These are phyloP conservation scores for Zygaena filipendulae DNA, from an alignment of 2,888 invertebrate genomes.

Conservation along the genomic window DNA sequence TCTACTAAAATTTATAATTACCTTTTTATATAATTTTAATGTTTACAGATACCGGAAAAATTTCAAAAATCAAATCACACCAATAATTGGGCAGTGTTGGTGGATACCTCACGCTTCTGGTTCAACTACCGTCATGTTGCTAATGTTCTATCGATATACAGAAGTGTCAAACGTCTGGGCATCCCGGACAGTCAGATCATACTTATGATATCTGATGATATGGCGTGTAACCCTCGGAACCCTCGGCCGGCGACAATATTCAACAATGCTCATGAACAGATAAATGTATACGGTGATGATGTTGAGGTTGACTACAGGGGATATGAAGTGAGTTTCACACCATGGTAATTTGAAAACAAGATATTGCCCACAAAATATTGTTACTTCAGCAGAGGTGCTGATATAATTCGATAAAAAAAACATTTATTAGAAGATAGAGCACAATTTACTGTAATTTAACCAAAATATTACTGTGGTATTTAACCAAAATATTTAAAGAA, in stretches of 20 bases:
- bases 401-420: too few relatives aligned
- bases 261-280: conserved; percentile 97
- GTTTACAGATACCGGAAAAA: conserved; percentile 57
- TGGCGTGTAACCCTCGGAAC: conserved; percentile 99
- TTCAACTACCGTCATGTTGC: conserved; percentile 99
- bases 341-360: too few relatives aligned
- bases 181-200: conserved; percentile 99
- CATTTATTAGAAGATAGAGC: too few relatives aligned
- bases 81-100: conserved; percentile 99
- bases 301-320: conserved; percentile 99
- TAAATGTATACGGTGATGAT: conserved; percentile 99
- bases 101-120: conserved; percentile 99
- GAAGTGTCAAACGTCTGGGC: conserved; percentile 97
- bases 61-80: conserved; percentile 82
- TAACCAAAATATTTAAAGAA: not conserved
- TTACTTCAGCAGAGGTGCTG: too few relatives aligned
- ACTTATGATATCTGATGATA: conserved; percentile 99
- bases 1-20: too few relatives aligned
- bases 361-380: too few relatives aligned
- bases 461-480: too few relatives aligned
- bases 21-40: too few relatives aligned
- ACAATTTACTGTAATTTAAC: too few relatives aligned
- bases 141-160: conserved; percentile 97
- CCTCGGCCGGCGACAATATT: conserved; percentile 97
- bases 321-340: conserved; percentile 75